These are phyloP conservation scores for Pterois miles DNA, from an alignment of 2,797 vertebrate genomes.

Conservation along the genomic window DNA sequence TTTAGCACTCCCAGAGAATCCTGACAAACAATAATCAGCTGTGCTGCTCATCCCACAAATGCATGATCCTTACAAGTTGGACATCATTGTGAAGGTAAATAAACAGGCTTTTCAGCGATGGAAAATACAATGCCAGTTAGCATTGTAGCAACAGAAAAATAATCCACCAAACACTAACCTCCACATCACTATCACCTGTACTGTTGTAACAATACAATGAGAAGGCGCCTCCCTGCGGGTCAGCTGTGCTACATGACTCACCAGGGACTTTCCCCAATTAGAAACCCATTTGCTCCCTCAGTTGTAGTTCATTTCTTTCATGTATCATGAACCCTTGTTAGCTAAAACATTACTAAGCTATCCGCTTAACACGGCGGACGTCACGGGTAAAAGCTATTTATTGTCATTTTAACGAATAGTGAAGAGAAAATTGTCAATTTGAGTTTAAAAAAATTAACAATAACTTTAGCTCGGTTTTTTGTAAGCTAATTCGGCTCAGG, in stretches of 20 bases:
- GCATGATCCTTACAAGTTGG: too few relatives aligned
- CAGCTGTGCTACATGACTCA: conserved; percentile 59
- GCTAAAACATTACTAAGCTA: background rate
- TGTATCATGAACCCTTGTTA: background rate
- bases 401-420: background rate
- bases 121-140: too few relatives aligned
- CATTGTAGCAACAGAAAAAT: too few relatives aligned
- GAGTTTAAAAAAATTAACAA: too few relatives aligned
- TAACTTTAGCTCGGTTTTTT: background rate
- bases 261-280: conserved; percentile 50
- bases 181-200: background rate
- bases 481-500: background rate
- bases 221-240: conserved; percentile 13
- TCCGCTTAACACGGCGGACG: background rate
- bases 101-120: too few relatives aligned
- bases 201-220: background rate
- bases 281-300: background rate
- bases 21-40: too few relatives aligned
- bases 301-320: accelerated
- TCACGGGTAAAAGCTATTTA: background rate
- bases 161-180: too few relatives aligned
- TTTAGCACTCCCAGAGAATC: too few relatives aligned
- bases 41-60: too few relatives aligned
- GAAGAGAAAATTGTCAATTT: background rate
- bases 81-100: too few relatives aligned